Evolutionary conservation across 2,797 vertebrate species (phyloP), one percentile per base, ranked within the genome.

Genomic region (Pachyuromys duprasi): DNA sequence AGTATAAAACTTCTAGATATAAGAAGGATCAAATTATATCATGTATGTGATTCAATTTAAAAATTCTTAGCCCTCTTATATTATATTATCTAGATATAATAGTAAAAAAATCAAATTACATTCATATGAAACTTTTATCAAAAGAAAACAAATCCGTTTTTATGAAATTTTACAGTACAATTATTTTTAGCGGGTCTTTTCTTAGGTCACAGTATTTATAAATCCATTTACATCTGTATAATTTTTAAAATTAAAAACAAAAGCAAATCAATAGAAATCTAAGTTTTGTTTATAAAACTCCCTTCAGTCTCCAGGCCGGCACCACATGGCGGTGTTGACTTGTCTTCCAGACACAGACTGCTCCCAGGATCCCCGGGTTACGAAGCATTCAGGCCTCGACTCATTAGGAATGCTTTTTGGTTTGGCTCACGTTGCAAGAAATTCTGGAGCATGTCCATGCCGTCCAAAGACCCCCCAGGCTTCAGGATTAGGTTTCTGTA

Each of bases 401-500:
- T 99, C 96, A 99, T 96, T 31, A 99, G 99, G 98, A 99, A 99
- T 31, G 99, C 99, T 53, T 99, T 99, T 97, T 99, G 99, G 87
- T 98, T 98, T n/a, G 99, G 99, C 95, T 98, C 98, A 95, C 99
- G 99, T 67, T 99, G 98, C n/a, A 99, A 99, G 97, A 99, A 99
- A 95, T 96, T 98, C 95, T 98, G 98, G 96, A 99, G 98, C 99
- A 99, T 99, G 96, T 99, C 99, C 98, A 99, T 98, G 72, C 99
- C 99, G 95, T 99, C 99, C 97, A 98, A 98, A 80, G 99, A 99
- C 95, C 99, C 99, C 12, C 99, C 99, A 17, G 99, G 98, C 97
- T 99, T 99, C 98, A 99, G 98, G 95, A 99, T 99, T 96, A 99
- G 98, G 88, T 98, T 98, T 97, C 99, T 99, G 99, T 99, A 99